A percentile compares a stretch with the other conserved stretches of the same genome.
These are phyloP conservation scores for Colostygia pectinataria DNA, from an alignment of 2,888 invertebrate species.

Conservation along the genomic window DNA sequence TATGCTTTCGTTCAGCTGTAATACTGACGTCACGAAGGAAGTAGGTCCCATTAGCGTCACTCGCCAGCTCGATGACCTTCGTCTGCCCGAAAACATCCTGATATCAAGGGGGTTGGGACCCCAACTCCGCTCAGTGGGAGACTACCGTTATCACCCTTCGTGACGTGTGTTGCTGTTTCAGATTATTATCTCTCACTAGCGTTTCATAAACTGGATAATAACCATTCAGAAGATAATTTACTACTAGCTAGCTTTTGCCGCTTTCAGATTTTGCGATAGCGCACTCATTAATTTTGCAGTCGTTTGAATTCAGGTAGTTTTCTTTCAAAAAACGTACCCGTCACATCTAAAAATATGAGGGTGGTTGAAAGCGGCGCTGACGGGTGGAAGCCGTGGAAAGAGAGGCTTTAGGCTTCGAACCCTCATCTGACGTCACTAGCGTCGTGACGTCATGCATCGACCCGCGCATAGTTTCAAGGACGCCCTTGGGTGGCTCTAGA, in stretches of 20 bases:
- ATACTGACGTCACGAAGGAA: constrained; percentile 63
- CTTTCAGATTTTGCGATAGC: constrained; percentile 11
- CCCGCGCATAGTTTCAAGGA: constrained; percentile 72
- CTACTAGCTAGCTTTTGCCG: background rate
- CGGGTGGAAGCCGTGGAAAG: constrained; percentile 51
- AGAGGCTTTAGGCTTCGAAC: constrained; percentile 57
- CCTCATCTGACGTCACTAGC: constrained; percentile 71
- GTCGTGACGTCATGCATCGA: constrained; percentile 76
- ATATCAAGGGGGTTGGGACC: constrained; percentile 26
- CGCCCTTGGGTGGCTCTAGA: constrained; percentile 64
- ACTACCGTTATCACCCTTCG: constrained; percentile 22
- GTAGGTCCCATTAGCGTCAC: constrained; percentile 60
- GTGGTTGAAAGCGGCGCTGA: constrained; percentile 52
- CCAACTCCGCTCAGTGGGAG: constrained; percentile 33
- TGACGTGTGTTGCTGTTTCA: constrained; percentile 20
- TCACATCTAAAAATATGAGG: constrained; percentile 77
- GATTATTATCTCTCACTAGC: constrained; percentile 9
- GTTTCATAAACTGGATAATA: constrained; percentile 6
- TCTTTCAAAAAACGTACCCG: constrained; percentile 49
- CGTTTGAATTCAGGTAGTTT: constrained; percentile 14
- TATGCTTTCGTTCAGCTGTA: constrained; percentile 50
- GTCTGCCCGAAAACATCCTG: constrained; percentile 40
- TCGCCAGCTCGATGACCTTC: constrained; percentile 42
- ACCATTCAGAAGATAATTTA: constrained; percentile 11
- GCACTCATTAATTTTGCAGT: constrained; percentile 25